Evolutionary conservation across 2,113 vertebrate species (phyloP).

Genomic region (Pipa parva): DNA sequence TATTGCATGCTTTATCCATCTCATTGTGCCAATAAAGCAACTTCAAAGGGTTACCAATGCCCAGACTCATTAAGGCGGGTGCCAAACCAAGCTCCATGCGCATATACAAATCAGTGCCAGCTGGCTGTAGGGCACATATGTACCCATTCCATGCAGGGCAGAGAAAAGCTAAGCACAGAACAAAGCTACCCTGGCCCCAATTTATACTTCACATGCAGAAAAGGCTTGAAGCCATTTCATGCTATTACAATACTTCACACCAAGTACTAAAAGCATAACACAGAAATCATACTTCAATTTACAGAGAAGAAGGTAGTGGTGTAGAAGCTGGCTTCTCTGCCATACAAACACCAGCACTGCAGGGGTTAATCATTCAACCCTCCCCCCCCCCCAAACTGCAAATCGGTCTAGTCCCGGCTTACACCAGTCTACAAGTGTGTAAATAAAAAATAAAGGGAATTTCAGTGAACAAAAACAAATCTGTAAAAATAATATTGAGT

Average conservation of each 20-base stretch:
- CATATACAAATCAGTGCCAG: slow-evolving; percentile 8
- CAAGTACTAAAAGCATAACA: too few species aligned
- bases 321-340: too few species aligned
- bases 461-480: too few species aligned
- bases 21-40: slow-evolving; percentile 7
- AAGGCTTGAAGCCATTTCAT: neutral
- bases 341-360: too few species aligned
- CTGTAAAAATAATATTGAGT: too few species aligned
- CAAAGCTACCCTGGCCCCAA: slow-evolving; percentile 13
- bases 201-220: slow-evolving; percentile 27
- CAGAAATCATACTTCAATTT: too few species aligned
- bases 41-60: neutral
- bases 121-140: neutral
- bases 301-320: too few species aligned
- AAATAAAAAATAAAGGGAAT: too few species aligned
- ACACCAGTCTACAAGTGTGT: too few species aligned
- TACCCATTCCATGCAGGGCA: slow-evolving; percentile 4
- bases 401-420: too few species aligned
- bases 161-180: slow-evolving; percentile 4
- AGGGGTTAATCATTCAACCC: too few species aligned
- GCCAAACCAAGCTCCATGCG: slow-evolving; percentile 23
- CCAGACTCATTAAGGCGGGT: neutral
- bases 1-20: slow-evolving; percentile 2
- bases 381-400: neutral
- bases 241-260: slow-evolving; percentile 35